These are phyloP conservation scores for Eretmochelys imbricata DNA, from an alignment of 2,113 vertebrate species.

Conservation along the genomic window DNA sequence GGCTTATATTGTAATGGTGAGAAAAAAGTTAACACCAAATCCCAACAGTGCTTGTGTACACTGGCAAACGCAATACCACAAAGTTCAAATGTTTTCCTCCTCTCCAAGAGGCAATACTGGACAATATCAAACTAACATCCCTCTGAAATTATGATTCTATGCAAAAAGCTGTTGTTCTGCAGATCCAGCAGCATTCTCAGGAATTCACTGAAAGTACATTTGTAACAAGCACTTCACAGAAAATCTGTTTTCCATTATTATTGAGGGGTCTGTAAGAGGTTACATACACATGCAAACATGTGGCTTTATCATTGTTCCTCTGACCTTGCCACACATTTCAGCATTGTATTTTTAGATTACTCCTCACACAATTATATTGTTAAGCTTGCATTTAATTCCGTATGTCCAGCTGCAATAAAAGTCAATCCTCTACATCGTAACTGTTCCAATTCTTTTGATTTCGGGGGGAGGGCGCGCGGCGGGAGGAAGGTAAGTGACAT, in stretches of 20 bases:
- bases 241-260: conserved; percentile 12
- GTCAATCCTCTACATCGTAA: not conserved
- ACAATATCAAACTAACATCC: not conserved
- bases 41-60: not conserved
- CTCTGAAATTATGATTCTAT: not conserved
- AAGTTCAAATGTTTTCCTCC: not conserved
- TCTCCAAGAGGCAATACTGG: not conserved
- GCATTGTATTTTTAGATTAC: conserved; percentile 55
- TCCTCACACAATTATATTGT: conserved; percentile 19
- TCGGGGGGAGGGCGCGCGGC: no score
- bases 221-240: not conserved
- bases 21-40: not conserved
- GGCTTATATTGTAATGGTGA: not conserved
- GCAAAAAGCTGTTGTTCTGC: not conserved
- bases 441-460: not conserved
- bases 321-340: conserved; percentile 46
- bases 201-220: not conserved
- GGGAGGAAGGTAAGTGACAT: not conserved
- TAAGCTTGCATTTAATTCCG: conserved; percentile 15
- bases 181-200: not conserved
- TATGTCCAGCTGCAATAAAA: conserved; percentile 7
- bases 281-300: not conserved
- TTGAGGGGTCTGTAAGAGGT: not conserved
- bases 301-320: not conserved
- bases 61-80: not conserved